Percentiles rank a stretch among this genome's conserved stretches.
These are phyloP conservation scores for Talpa occidentalis DNA, from an alignment of 2,113 vertebrate genomes.

Conservation along the genomic window DNA sequence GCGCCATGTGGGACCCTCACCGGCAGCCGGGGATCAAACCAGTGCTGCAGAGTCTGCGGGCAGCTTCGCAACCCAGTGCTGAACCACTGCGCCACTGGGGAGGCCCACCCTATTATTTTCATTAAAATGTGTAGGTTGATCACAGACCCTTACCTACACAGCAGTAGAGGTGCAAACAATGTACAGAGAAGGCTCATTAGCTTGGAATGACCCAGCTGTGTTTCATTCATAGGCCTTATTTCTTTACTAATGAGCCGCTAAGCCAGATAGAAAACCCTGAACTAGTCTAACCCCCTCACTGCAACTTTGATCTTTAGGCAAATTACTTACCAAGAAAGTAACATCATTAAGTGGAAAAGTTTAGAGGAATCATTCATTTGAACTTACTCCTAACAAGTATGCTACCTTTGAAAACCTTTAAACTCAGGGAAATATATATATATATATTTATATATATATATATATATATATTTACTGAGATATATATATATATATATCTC, in stretches of 20 bases:
- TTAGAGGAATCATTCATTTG: constrained; percentile 23
- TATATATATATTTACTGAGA: too few species aligned
- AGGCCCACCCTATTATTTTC: background rate
- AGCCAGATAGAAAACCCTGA: constrained; percentile 80
- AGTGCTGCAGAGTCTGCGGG: too few species aligned
- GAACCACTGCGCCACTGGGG: too few species aligned
- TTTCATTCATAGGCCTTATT: constrained; percentile 80
- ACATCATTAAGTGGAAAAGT: constrained; percentile 7
- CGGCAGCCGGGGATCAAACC: too few species aligned
- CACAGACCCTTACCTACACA: constrained; percentile 10
- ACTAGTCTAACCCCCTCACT: constrained; percentile 65
- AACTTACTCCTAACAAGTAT: background rate
- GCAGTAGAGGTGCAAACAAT: constrained; percentile 75
- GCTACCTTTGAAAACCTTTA: constrained; percentile 43
- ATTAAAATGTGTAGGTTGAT: background rate
- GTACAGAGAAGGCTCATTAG: constrained; percentile 81
- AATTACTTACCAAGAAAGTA: constrained; percentile 57
- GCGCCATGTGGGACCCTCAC: too few species aligned
- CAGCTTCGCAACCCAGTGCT: too few species aligned
- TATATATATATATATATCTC: too few species aligned
- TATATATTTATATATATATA: too few species aligned
- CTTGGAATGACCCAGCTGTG: constrained; percentile 82
- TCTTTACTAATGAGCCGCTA: constrained; percentile 82
- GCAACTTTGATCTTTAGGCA: constrained; percentile 79
- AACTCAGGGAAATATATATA: background rate